These are phyloP conservation scores for Rotaria sp. DNA, from an alignment of 2,888 invertebrate species.

Conservation along the genomic window DNA sequence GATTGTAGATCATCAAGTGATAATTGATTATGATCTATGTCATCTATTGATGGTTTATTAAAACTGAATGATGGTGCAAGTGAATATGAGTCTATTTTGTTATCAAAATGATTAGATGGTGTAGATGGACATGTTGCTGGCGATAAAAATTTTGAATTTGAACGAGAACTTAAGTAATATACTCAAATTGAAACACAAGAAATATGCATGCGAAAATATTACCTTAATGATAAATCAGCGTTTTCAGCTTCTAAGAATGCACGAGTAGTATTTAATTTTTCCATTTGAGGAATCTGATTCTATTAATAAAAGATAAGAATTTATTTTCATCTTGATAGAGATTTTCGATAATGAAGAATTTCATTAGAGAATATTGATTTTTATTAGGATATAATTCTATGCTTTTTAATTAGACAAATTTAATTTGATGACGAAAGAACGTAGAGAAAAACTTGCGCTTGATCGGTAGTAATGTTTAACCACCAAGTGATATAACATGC, in stretches of 20 bases:
- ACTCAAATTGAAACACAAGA: neutral
- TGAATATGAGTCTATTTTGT: neutral
- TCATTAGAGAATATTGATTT: too few species aligned
- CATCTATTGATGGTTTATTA: neutral
- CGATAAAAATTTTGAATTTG: neutral
- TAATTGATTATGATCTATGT: neutral
- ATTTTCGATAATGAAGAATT: too few species aligned
- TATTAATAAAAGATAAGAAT: neutral
- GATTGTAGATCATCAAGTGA: neutral
- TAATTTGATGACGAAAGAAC: too few species aligned
- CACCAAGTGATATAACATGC: too few species aligned
- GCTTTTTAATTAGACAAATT: too few species aligned
- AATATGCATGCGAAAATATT: neutral
- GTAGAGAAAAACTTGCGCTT: too few species aligned
- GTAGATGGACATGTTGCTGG: neutral
- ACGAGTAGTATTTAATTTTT: neutral
- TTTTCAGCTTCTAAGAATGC: neutral
- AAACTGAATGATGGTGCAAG: neutral
- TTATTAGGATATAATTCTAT: too few species aligned
- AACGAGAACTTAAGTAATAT: neutral
- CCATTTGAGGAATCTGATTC: neutral
- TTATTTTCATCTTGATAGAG: too few species aligned
- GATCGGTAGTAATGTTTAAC: too few species aligned
- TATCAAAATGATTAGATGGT: neutral
- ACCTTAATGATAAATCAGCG: neutral